Evolutionary conservation across 2,797 vertebrate species (phyloP), one percentile per base, ranked within the genome.

Genomic region (Enteromius paludinosus): DNA sequence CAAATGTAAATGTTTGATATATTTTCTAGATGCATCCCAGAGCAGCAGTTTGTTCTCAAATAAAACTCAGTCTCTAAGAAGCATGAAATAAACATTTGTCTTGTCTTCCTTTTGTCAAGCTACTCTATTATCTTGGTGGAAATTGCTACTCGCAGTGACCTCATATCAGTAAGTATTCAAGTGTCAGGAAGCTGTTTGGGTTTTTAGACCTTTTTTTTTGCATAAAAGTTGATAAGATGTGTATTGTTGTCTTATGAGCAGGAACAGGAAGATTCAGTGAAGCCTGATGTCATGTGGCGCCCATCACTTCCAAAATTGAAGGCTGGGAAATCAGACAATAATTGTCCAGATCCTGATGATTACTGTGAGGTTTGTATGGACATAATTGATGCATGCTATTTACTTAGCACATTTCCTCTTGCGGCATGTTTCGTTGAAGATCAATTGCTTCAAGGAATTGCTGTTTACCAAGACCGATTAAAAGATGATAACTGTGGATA

Each of bases 41-140:
- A 68, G 35, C 38, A 11, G 4, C 3, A 23, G 17, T 61, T 25
- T 66, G 69, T 45, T 6, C 20, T 71, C 47, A 76, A 79, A 83
- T 23, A 77, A 72, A 62, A 56, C 30, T 43, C 28, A 33, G 49
- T 23, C 30, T 61, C 52, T 25, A 5, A 23, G 18, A 41, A 52
- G 28, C 28, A 8, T 65, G 8, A 74, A 79, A 43, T 30, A 59
- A 74, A 76, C n/a, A 70, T 49, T 85, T 28, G 66, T 0, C 33
- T 64, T 80, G 82, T 14, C 73, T 35, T 71, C 62, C 77, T 45
- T 79, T 59, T 85, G 84, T 85, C 69, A 87, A 95, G 95, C 87
- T 95, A 93, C 88, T 93, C 93, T 73, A 90, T 96, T 88, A 92
- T 95, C 87, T 88, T 96, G 76, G 90, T 94, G 79, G 93, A 95